Base-by-base conservation (phyloP, 2,113 vertebrate genomes). In the Pelodiscus sinensis region DNA sequence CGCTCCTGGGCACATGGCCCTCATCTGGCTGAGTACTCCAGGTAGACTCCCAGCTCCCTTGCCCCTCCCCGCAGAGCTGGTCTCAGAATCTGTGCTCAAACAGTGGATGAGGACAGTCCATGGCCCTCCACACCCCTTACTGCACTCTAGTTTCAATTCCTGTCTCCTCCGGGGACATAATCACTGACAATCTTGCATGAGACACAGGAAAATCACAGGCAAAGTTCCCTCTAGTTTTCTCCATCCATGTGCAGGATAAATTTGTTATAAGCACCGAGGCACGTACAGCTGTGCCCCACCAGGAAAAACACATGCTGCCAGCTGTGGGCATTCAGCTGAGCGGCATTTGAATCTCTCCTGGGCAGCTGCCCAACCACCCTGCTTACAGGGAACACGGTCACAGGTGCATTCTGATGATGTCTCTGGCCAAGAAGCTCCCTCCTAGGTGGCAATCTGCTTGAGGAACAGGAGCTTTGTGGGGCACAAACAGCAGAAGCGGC, bases 91-190 rank as follows among this genome's bases (percentile, higher is more conserved):
- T 24, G 12, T 9, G 24, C n/a, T 83, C 73, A 88, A 62, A 77
- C 75, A 86, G 54, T 44, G 5, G 44, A 54, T 2, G 52, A 54
- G 52, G 52, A 14, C 52, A 54, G 52, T 54, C 52, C 52, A 54
- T 55, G 5, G 73, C 35, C 71, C 44, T 60, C 82, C 56, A 14
- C 15, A 71, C 29, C 35, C 44, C 35, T 7, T 0, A 5, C 92
- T 51, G 54, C 35, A 24, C 50, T 92, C 58, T 83, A 38, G 18
- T 86, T 79, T 58, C 11, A 38, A 2, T 54, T 58, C 56, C 90
- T 86, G 62, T 79, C 87, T 77, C 9, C 85, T 29, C 92, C 86
- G 88, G 92, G 83, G 81, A 92, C 85, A 90, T 44, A 79, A 82
- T 9, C 16, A 75, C 0, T 73, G 57, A 73, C 78, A 55, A 60